These are phyloP conservation scores for Alloscopus bannaensis DNA, from an alignment of 2,888 invertebrate genomes.

Conservation along the genomic window DNA sequence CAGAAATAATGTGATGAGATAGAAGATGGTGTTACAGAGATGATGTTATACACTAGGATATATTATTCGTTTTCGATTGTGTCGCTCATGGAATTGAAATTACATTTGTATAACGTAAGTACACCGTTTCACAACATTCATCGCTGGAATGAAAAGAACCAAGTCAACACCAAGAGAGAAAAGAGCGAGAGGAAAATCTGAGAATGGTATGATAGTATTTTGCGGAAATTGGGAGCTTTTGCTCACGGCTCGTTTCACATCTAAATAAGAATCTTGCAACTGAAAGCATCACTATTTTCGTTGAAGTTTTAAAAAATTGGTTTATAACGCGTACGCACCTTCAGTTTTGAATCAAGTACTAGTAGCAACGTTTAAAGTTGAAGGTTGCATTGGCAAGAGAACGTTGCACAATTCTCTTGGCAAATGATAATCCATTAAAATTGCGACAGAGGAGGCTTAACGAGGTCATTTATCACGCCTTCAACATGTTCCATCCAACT, in stretches of 20 bases:
- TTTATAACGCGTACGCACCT: no score
- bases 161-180: conserved; percentile 2
- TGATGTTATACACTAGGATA: conserved; percentile 8
- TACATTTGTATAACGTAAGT: conserved; percentile 19
- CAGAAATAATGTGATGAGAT: conserved; percentile 24
- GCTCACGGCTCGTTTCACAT: conserved; percentile 27
- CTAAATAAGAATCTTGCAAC: conserved; percentile 21
- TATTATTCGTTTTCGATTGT: conserved; percentile 18
- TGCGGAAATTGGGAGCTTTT: conserved; percentile 14
- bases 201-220: no score
- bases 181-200: neutral
- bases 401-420: no score
- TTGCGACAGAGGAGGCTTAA: no score
- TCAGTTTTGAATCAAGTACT: no score
- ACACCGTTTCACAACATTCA: neutral
- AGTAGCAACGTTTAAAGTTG: no score
- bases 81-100: conserved; percentile 34
- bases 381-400: no score
- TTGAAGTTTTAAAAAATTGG: no score
- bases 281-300: no score
- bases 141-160: neutral
- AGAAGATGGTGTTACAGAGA: conserved; percentile 11
- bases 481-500: no score
- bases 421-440: no score
- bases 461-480: no score